These are phyloP conservation scores for Atherinomorus stipes DNA, from an alignment of 2,113 vertebrate species.

Conservation along the genomic window DNA sequence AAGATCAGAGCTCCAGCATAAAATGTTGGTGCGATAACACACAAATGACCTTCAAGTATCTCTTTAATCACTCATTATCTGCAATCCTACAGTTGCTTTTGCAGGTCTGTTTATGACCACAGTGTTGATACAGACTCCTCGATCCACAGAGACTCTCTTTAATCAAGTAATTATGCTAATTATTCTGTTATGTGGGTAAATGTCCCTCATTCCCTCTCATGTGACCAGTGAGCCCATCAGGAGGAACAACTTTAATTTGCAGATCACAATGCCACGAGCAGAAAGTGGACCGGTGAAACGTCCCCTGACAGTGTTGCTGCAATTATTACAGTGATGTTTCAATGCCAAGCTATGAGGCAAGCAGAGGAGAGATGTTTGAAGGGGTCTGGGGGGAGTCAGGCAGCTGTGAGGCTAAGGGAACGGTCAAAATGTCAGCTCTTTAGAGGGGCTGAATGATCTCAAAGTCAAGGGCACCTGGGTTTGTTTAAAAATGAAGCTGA, in stretches of 20 bases:
- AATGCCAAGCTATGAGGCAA: not conserved
- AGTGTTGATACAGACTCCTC: no score
- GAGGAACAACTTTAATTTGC: not conserved
- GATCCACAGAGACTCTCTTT: not conserved
- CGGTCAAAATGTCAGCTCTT: no score
- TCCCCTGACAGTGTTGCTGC: not conserved
- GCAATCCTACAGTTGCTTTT: not conserved
- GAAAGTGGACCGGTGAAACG: slow-evolving; percentile 1
- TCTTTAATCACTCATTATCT: not conserved
- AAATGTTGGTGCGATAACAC: not conserved
- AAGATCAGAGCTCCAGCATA: not conserved
- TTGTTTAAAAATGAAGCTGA: no score
- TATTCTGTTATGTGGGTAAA: not conserved
- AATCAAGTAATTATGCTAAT: slow-evolving; percentile 5
- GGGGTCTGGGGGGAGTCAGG: no score
- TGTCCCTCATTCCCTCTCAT: not conserved
- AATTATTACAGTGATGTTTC: no score
- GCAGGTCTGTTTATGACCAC: not conserved
- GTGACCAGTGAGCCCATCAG: not conserved
- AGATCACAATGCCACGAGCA: not conserved
- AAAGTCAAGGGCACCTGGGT: no score
- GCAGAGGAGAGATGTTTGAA: not conserved
- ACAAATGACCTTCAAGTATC: no score
- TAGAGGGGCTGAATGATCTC: no score
- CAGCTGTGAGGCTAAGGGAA: no score